A percentile compares a stretch with the other conserved stretches of the same genome.
These are phyloP conservation scores for Dipus sagitta DNA, from an alignment of 2,797 vertebrate species.

Conservation along the genomic window DNA sequence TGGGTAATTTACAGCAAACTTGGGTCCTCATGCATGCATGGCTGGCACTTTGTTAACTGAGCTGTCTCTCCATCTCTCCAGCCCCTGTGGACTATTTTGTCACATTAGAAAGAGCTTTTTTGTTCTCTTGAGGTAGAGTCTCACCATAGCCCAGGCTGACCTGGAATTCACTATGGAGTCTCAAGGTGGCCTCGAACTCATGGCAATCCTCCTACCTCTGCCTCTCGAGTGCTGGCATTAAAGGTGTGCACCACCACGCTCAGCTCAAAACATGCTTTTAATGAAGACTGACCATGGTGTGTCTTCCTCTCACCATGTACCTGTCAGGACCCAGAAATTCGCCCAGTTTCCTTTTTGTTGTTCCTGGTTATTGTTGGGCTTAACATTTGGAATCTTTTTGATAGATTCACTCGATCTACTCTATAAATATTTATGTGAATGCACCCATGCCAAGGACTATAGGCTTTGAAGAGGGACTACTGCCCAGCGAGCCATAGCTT, in stretches of 20 bases:
- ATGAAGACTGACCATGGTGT: background rate
- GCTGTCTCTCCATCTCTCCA: too few species aligned
- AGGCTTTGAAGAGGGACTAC: background rate
- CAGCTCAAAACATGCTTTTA: background rate
- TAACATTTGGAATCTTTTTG: background rate
- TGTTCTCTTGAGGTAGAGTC: too few species aligned
- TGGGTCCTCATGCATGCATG: too few species aligned
- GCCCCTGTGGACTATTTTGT: background rate
- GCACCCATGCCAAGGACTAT: accelerated
- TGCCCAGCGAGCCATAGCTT: background rate
- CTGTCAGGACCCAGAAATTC: background rate
- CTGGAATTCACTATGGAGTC: too few species aligned
- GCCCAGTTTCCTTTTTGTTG: background rate
- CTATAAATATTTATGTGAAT: background rate
- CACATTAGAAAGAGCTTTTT: background rate
- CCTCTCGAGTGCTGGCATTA: too few species aligned
- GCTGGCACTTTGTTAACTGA: too few species aligned
- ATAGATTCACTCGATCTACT: background rate
- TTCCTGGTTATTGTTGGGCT: background rate
- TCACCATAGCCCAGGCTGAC: too few species aligned
- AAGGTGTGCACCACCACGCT: too few species aligned
- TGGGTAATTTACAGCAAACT: too few species aligned
- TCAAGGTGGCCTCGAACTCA: too few species aligned
- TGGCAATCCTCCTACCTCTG: too few species aligned
- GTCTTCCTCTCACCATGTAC: background rate